Evolutionary conservation across 1,140 invertebrate genomes (phyloP).

Genomic region (Calliphora vicina): DNA sequence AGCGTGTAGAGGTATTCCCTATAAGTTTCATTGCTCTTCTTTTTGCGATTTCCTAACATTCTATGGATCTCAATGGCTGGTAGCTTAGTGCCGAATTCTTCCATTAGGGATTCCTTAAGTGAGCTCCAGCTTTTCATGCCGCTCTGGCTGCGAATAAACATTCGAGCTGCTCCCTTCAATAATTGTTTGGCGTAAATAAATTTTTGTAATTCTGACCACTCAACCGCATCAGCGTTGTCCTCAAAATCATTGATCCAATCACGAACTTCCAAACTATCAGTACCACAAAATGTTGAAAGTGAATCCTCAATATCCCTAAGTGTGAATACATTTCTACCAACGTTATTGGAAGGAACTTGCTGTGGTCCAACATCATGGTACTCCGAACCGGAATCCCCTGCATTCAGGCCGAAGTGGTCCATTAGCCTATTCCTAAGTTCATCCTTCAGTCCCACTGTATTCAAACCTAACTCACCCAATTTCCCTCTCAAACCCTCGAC

Average conservation of each 20-base stretch:
- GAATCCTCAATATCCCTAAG: background rate
- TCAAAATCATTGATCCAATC: too few relatives aligned
- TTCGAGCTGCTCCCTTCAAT: too few relatives aligned
- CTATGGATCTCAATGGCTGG: background rate
- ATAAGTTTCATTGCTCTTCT: background rate
- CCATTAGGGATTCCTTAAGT: background rate
- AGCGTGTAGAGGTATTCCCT: background rate
- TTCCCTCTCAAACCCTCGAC: background rate
- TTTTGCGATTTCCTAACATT: background rate
- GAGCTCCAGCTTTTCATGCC: background rate
- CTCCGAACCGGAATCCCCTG: background rate
- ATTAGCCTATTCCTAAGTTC: background rate
- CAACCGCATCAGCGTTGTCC: too few relatives aligned
- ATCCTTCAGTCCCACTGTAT: background rate
- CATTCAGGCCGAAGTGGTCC: background rate
- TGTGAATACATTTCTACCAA: background rate
- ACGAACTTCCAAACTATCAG: too few relatives aligned
- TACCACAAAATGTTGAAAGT: too few relatives aligned
- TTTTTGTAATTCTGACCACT: too few relatives aligned
- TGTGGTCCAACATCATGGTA: background rate
- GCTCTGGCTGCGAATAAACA: background rate
- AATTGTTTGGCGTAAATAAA: too few relatives aligned
- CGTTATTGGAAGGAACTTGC: background rate
- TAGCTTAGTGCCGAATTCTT: background rate
- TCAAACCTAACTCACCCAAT: background rate